phyloP scores from a whole-genome alignment of 1,140 invertebrate genomes.

The Pristionchus pacificus region DNA sequence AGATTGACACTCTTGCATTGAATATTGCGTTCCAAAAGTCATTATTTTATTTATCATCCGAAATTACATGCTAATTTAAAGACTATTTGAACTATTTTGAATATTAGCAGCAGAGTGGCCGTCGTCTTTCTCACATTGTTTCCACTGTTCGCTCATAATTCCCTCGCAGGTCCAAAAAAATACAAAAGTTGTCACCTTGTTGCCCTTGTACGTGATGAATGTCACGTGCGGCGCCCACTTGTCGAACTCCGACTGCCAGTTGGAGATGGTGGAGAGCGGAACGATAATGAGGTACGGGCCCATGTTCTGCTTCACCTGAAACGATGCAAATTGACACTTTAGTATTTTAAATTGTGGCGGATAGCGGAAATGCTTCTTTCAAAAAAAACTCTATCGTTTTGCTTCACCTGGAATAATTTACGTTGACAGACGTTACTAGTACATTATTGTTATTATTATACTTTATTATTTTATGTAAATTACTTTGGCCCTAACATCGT shows the following conservation, averaged over 20 bases:
- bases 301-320: conserved; percentile 91
- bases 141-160: neutral
- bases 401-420: too few species aligned
- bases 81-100: too few species aligned
- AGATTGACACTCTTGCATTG: conserved; percentile 3
- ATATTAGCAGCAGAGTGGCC: neutral
- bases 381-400: too few species aligned
- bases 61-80: too few species aligned
- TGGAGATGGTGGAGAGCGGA: conserved; percentile 90
- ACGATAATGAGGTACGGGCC: conserved; percentile 96
- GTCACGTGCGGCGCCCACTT: conserved; percentile 93
- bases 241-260: conserved; percentile 97
- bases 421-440: too few species aligned
- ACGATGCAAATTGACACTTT: too few species aligned
- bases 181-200: conserved; percentile 67
- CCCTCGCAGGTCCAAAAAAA: neutral
- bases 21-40: neutral
- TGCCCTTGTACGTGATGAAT: conserved; percentile 87
- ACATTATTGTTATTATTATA: too few species aligned
- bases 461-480: too few species aligned
- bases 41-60: too few species aligned
- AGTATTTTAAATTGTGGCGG: too few species aligned
- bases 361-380: too few species aligned
- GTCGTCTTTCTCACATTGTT: neutral
- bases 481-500: too few species aligned